Evolutionary conservation across 2,888 invertebrate species (phyloP).

Genomic region (Pristionchus japonicus): DNA sequence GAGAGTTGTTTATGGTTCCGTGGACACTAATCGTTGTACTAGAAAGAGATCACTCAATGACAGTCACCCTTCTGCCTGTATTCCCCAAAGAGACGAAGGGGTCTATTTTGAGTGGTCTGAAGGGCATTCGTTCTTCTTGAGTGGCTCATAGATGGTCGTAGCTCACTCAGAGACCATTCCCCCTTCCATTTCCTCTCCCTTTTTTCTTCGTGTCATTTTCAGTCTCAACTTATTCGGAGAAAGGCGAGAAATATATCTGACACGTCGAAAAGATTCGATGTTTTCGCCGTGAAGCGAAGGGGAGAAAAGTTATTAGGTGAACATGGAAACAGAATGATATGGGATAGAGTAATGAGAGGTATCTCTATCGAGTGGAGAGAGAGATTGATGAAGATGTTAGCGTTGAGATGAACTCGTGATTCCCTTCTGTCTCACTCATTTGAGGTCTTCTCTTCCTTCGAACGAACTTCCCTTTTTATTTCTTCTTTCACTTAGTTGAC

Average conservation of each 20-base stretch:
- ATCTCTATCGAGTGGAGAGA: neutral
- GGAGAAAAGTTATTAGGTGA: neutral
- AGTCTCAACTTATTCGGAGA: neutral
- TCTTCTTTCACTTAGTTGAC: slow-evolving; percentile 12
- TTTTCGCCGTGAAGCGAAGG: neutral
- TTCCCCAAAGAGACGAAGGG: neutral
- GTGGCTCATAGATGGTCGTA: neutral
- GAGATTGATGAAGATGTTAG: neutral
- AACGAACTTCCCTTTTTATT: neutral
- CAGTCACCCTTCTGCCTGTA: neutral
- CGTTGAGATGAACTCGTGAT: neutral
- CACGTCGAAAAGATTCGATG: neutral
- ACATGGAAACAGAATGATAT: neutral
- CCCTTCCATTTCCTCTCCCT: neutral
- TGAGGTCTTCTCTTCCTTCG: neutral
- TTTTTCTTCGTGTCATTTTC: slow-evolving; percentile 3
- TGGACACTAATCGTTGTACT: neutral
- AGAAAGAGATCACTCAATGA: neutral
- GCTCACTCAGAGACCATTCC: no score
- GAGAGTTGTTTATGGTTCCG: neutral
- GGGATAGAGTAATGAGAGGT: neutral
- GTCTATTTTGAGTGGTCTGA: neutral
- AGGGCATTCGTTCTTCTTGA: neutral
- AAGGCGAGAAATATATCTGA: neutral
- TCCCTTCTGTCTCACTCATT: neutral